Evolutionary conservation across 2,113 vertebrate species (phyloP).

Genomic region (Xenopus laevis): DNA sequence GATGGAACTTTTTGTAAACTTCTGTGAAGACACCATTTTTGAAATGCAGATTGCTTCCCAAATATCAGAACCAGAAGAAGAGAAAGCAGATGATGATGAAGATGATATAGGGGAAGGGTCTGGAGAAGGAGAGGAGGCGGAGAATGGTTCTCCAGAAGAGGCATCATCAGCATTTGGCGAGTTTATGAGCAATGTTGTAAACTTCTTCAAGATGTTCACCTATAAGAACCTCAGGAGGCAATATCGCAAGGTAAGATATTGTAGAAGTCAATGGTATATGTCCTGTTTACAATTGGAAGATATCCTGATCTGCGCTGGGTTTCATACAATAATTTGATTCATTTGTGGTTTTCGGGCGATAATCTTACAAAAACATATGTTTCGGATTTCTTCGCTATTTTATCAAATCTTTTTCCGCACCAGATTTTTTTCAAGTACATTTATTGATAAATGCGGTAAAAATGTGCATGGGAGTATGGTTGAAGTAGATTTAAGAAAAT

Average conservation of each 20-base stretch:
- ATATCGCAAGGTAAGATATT: slow-evolving; percentile 64
- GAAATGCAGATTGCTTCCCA: slow-evolving; percentile 96
- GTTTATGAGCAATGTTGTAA: slow-evolving; percentile 41
- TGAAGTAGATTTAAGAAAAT: too few species aligned
- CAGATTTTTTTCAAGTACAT: too few species aligned
- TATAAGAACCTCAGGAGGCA: slow-evolving; percentile 75
- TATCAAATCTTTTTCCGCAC: too few species aligned
- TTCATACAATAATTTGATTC: too few species aligned
- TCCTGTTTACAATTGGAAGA: too few species aligned
- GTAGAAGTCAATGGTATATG: too few species aligned
- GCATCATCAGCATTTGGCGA: slow-evolving; percentile 58
- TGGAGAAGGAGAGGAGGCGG: slow-evolving; percentile 34
- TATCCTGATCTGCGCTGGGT: too few species aligned
- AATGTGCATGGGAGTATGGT: too few species aligned
- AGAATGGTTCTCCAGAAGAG: slow-evolving; percentile 54
- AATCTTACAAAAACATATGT: too few species aligned
- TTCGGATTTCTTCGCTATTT: too few species aligned
- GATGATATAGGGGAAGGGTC: slow-evolving; percentile 58
- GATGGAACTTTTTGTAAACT: slow-evolving; percentile 97
- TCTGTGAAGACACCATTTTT: slow-evolving; percentile 98
- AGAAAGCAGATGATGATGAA: slow-evolving; percentile 63
- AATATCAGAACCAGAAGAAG: slow-evolving; percentile 84
- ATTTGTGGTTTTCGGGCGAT: too few species aligned
- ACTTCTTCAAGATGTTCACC: slow-evolving; percentile 74
- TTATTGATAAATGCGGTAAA: too few species aligned